A percentile compares a stretch with the other conserved stretches of the same genome.
These are phyloP conservation scores for Agrochola macilenta DNA, from an alignment of 2,888 invertebrate genomes.

Conservation along the genomic window DNA sequence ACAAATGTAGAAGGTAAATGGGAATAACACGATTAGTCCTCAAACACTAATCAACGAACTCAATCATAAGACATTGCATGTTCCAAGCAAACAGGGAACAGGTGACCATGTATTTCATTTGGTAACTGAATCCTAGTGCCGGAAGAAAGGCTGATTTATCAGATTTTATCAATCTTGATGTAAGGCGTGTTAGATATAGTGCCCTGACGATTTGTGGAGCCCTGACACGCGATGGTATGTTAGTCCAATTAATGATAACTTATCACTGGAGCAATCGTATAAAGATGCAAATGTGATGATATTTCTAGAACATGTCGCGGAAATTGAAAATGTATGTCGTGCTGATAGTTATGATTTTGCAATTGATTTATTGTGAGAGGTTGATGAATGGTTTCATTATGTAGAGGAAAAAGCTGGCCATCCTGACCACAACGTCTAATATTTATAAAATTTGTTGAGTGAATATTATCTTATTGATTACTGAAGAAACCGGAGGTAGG, in stretches of 20 bases:
- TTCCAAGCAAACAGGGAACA: neutral
- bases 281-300: conserved; percentile 13
- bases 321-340: conserved; percentile 42
- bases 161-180: conserved; percentile 49
- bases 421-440: neutral
- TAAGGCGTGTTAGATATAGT: conserved; percentile 25
- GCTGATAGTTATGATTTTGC: conserved; percentile 1
- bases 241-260: conserved; percentile 39
- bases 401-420: neutral
- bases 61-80: conserved; percentile 29
- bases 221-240: conserved; percentile 45
- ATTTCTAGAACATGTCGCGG: conserved; percentile 22
- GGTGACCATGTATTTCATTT: conserved; percentile 14
- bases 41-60: neutral
- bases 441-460: neutral
- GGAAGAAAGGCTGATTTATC: conserved; percentile 46
- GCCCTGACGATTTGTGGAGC: conserved; percentile 42
- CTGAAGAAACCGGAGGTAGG: neutral
- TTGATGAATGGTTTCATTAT: neutral
- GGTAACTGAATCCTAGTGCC: conserved; percentile 19
- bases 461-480: neutral
- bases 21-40: neutral
- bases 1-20: neutral
- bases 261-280: conserved; percentile 40
- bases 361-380: conserved; percentile 7